phyloP scores from a whole-genome alignment of 2,797 vertebrate species.

The Masticophis lateralis region DNA sequence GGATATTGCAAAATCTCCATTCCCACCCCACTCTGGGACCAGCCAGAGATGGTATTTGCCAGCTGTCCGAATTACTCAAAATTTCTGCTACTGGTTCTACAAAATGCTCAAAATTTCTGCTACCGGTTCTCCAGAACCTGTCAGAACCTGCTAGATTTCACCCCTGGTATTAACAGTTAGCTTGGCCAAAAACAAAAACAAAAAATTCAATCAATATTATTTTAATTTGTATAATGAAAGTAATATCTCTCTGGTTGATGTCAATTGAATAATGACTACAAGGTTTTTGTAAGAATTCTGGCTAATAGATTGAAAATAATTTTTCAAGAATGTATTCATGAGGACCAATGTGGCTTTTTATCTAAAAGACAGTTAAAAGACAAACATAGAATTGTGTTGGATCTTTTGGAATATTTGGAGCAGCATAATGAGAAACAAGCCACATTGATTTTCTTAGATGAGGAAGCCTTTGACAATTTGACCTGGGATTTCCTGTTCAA shows the following conservation, averaged over 20 bases:
- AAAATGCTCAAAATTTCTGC: too few species aligned
- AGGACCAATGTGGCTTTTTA: neutral
- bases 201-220: neutral
- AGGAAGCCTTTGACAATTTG: neutral
- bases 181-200: neutral
- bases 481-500: neutral
- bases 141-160: too few species aligned
- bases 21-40: too few species aligned
- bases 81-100: too few species aligned
- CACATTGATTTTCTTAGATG: neutral
- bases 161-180: neutral
- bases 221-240: neutral
- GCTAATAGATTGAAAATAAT: neutral
- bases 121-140: too few species aligned
- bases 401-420: neutral
- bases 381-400: neutral
- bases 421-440: neutral
- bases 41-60: too few species aligned
- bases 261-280: neutral
- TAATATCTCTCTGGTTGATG: neutral
- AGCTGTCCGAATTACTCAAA: too few species aligned
- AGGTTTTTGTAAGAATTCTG: neutral
- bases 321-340: neutral
- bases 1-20: too few species aligned
- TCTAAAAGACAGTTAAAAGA: neutral